Evolutionary conservation across 2,888 invertebrate genomes (phyloP), one percentile per base, ranked within the genome.

Genomic region (Anarsia innoxiella): DNA sequence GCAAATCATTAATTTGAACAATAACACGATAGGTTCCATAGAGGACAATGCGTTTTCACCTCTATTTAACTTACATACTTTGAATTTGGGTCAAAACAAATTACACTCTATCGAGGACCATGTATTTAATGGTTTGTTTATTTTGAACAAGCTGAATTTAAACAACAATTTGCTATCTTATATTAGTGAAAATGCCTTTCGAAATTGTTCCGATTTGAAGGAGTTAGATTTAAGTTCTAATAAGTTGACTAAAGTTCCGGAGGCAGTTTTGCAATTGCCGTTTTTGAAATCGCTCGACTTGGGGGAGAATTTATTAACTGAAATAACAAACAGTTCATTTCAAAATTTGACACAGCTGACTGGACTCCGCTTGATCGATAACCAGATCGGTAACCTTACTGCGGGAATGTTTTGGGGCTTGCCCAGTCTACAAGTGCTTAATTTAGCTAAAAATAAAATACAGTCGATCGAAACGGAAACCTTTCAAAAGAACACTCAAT

Each of bases 211-310:
- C 12, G 93, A 93, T 58, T 79, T 96, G 30, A 94, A 95, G 77
- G 96, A 96, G 67, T 85, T 96, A 51, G 95, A 95, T 76, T 80
- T 96, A 50, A 94, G 94, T 75, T 93, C 93, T 28, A 96, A 96
- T 80, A 91, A 92, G 57, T 85, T 96, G 51, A 86, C 88, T 36
- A 88, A 90, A 58, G 90, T 96, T 45, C 96, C 96, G n/a, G 92
- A 92, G 64, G 94, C 94, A 1, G 86, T 95, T 52, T 89, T 89
- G 65, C 93, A 93, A 65, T 85, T 95, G 53, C 88, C 92, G 46
- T 93, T 93, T 69, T 85, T 97, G 61, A 94, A 94, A 78, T 94
- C 94, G 6, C 85, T 98, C 45, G 95, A 96, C 74, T 86, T 98
- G 66, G 96, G 95, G 37, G 95, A 96, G 75, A 98, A 97, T 83